These are phyloP conservation scores for Teleopsis dalmanni DNA, from an alignment of 1,140 invertebrate species.

Conservation along the genomic window DNA sequence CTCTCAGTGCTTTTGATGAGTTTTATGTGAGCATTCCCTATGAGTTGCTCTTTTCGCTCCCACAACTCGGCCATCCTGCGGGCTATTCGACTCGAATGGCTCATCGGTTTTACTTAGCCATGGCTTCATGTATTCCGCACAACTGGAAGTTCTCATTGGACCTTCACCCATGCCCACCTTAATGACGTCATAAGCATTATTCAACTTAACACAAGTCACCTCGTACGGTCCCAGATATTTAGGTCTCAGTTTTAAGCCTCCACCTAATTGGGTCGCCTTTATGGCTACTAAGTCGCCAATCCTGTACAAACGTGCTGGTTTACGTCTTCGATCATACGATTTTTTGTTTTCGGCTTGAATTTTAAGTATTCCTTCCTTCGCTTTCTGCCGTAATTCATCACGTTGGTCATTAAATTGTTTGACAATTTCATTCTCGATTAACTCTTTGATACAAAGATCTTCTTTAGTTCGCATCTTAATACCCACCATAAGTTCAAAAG, in stretches of 20 bases:
- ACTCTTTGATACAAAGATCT: slow-evolving; percentile 16
- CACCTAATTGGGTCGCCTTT: slow-evolving; percentile 33
- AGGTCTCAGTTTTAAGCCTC: slow-evolving; percentile 30
- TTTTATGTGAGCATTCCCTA: too few relatives aligned
- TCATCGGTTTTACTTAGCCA: neutral
- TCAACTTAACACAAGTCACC: slow-evolving; percentile 17
- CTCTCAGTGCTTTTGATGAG: too few relatives aligned
- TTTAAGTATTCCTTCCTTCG: slow-evolving; percentile 28
- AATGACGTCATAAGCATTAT: slow-evolving; percentile 19
- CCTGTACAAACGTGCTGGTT: slow-evolving; percentile 21
- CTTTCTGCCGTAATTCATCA: slow-evolving; percentile 4
- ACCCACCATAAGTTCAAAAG: slow-evolving; percentile 6
- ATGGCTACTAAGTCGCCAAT: slow-evolving; percentile 39
- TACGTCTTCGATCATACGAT: slow-evolving; percentile 28
- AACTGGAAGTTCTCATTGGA: neutral
- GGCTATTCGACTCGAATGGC: neutral
- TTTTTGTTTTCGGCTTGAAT: slow-evolving; percentile 34
- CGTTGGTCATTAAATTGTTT: slow-evolving; percentile 15
- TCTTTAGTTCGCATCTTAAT: slow-evolving; percentile 1
- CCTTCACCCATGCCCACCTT: slow-evolving; percentile 4
- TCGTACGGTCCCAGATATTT: slow-evolving; percentile 42
- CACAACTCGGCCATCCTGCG: slow-evolving; percentile 2
- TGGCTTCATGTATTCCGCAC: slow-evolving; percentile 3
- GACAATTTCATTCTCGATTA: slow-evolving; percentile 27
- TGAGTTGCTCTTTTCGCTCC: too few relatives aligned